Conservation (phyloP, 1,140 invertebrate genomes). For the Drosophila bocki region DNA sequence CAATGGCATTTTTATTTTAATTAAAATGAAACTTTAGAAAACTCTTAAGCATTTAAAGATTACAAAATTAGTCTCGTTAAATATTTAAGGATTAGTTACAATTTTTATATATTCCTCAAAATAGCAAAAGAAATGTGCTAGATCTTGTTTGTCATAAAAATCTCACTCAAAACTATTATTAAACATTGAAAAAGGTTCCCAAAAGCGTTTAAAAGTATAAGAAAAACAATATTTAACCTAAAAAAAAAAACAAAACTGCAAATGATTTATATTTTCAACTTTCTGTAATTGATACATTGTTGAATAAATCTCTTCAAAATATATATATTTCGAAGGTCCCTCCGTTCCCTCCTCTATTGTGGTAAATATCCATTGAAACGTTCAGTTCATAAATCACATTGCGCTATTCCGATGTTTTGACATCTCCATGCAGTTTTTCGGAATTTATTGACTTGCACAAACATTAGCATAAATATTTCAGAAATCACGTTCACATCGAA, state of each 20-base stretch:
- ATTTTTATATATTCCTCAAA: no score
- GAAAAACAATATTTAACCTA: background rate
- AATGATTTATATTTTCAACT: background rate
- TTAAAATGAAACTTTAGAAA: background rate
- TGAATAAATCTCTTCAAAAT: background rate
- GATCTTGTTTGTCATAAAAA: background rate
- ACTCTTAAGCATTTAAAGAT: background rate
- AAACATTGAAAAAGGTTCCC: background rate
- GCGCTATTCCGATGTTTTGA: slow-evolving; percentile 14
- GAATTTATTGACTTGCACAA: slow-evolving; percentile 33
- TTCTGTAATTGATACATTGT: background rate
- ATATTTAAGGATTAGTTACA: no score
- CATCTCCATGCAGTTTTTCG: slow-evolving; percentile 11
- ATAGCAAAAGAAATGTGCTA: background rate
- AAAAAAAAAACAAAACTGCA: background rate
- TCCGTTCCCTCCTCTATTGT: background rate
- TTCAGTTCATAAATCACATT: slow-evolving; percentile 25
- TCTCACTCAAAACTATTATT: background rate
- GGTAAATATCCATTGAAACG: slow-evolving; percentile 9
- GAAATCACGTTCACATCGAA: slow-evolving; percentile 28
- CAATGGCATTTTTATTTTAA: no score
- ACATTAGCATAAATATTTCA: slow-evolving; percentile 27
- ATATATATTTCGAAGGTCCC: background rate
- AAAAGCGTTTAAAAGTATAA: background rate
- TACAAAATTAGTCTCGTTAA: background rate